These are phyloP conservation scores for Paratilapia polleni DNA, from an alignment of 2,113 vertebrate species.

Conservation along the genomic window DNA sequence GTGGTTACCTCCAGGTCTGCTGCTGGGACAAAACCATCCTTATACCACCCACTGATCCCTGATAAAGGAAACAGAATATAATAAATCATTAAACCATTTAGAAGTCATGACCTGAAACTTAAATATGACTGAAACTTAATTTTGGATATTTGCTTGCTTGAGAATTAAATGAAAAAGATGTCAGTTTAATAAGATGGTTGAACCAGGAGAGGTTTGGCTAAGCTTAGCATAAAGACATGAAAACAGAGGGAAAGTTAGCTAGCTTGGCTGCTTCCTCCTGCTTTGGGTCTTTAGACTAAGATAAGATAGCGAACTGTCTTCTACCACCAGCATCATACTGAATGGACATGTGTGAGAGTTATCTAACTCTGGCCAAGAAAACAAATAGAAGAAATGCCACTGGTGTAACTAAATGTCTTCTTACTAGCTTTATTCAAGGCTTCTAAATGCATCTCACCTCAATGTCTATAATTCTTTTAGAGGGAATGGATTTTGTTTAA, in stretches of 20 bases:
- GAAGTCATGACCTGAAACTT: not conserved
- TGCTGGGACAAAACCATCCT: constrained; percentile 65
- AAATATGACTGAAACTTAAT: not conserved
- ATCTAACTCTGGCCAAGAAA: not conserved
- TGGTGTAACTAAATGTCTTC: not conserved
- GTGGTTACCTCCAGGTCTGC: constrained; percentile 71
- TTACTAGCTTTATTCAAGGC: not conserved
- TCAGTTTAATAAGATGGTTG: not conserved
- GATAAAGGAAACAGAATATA: constrained; percentile 4
- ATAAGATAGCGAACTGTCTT: not conserved
- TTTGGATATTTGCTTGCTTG: not conserved
- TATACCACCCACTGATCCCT: constrained; percentile 40
- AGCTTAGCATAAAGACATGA: not conserved
- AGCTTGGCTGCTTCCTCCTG: not conserved
- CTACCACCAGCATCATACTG: not conserved
- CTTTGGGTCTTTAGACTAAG: not conserved
- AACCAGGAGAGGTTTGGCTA: not conserved
- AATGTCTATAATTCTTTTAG: not conserved
- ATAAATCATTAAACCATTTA: not conserved
- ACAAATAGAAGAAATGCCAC: not conserved
- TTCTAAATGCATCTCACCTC: not conserved
- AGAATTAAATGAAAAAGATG: not conserved
- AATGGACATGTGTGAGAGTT: not conserved
- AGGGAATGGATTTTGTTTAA: not conserved
- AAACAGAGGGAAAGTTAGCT: not conserved